Evolutionary conservation across 2,113 vertebrate genomes (phyloP), one percentile per base, ranked within the genome.

Genomic region (Atlantisia rogersi): DNA sequence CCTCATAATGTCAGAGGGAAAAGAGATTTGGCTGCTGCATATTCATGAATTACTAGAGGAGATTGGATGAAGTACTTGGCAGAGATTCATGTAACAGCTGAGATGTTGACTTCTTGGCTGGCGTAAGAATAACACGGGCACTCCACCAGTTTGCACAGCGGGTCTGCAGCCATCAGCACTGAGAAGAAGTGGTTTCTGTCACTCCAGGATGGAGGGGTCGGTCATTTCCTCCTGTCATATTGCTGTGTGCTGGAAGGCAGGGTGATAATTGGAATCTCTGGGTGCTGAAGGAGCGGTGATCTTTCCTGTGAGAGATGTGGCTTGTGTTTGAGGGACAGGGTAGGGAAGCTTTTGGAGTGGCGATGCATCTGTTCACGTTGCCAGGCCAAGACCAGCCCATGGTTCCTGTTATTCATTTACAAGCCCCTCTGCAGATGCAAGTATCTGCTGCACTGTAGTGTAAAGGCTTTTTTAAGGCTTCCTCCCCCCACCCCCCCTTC

Each of bases 41-140:
- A 94, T 96, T 95, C 88, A 91, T 91, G 92, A 92, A 65, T 67
- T 90, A 52, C 86, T 89, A 4, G 1, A 32, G 80, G 78, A 96
- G 63, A 50, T 2, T 32, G 78, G 89, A 60, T 64, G 76, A 92
- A 75, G 59, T 16, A 1, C 83, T 91, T 95, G 93, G 92, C 94
- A 96, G 80, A 77, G 70, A 48, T 75, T 67, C 88, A 50, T 44
- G 59, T 58, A 91, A n/a, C 93, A 96, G 88, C 90, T 82, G 92
- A 96, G 88, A 60, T 89, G 79, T 58, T 90, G 93, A 85, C 92
- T 93, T 87, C 92, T 92, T 75, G 93, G 88, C 86, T 89, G 19
- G 70, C 31, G 77, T 83, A 88, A 83, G 90, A 50, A 64, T 82
- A 84, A 73, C 28, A 15, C 4, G 74, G 91, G 12, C 46, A 9